A percentile compares a stretch with the other conserved stretches of the same genome.
Evolutionary conservation across 1,140 invertebrate genomes (phyloP).

Genomic region (Trachymyrmex cornetzi): DNA sequence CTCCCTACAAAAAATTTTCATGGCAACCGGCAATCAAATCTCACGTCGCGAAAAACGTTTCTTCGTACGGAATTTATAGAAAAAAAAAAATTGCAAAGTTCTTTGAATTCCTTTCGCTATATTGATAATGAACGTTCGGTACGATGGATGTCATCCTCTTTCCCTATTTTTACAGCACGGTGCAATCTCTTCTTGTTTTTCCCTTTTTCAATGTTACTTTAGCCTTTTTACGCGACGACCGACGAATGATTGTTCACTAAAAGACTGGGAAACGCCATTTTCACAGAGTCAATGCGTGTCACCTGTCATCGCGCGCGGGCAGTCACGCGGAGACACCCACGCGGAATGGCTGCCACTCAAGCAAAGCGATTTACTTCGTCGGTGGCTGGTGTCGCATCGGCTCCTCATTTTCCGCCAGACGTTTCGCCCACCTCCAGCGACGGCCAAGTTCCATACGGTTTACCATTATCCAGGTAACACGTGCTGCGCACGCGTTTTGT

Average conservation of each 20-base stretch:
- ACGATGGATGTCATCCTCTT: neutral
- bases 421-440: slow-evolving; percentile 23
- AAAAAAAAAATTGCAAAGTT: neutral
- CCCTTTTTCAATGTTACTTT: slow-evolving; percentile 26
- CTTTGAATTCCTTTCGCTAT: neutral
- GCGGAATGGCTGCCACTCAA: slow-evolving; percentile 36
- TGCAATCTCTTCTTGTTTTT: neutral
- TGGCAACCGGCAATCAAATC: slow-evolving; percentile 37
- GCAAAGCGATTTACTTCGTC: slow-evolving; percentile 53
- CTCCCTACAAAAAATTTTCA: slow-evolving; percentile 7
- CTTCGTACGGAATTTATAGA: slow-evolving; percentile 11
- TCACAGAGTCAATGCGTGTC: slow-evolving; percentile 63
- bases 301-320: slow-evolving; percentile 68
- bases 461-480: slow-evolving; percentile 15
- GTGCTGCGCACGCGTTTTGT: slow-evolving; percentile 54
- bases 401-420: slow-evolving; percentile 58
- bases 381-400: slow-evolving; percentile 15
- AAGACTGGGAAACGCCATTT: slow-evolving; percentile 37
- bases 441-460: slow-evolving; percentile 13
- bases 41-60: slow-evolving; percentile 16
- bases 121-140: slow-evolving; percentile 24
- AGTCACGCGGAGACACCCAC: slow-evolving; percentile 55
- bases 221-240: slow-evolving; percentile 46
- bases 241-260: slow-evolving; percentile 44
- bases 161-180: slow-evolving; percentile 28